Percentiles rank a stretch among this genome's conserved stretches.
These are phyloP conservation scores for Eospalax fontanierii DNA, from an alignment of 2,797 vertebrate species.

Conservation along the genomic window DNA sequence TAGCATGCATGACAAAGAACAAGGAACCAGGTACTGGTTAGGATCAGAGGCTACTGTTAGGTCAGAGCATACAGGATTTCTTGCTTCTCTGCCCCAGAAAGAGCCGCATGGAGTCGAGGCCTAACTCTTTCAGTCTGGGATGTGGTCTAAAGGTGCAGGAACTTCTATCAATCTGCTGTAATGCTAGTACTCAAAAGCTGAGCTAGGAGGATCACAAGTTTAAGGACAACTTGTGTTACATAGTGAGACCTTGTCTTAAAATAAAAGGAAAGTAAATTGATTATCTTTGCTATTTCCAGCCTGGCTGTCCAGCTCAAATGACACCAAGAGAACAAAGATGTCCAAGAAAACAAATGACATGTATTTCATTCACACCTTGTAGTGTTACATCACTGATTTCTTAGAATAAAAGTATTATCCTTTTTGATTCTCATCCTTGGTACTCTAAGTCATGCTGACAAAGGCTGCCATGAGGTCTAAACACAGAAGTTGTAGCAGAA, in stretches of 20 bases:
- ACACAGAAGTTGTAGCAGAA: background rate
- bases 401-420: background rate
- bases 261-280: background rate
- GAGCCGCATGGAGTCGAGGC: background rate
- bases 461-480: background rate
- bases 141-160: background rate
- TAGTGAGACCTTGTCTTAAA: background rate
- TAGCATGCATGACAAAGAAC: too few species aligned
- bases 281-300: background rate
- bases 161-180: background rate
- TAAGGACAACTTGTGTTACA: background rate
- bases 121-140: background rate
- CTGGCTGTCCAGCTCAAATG: background rate
- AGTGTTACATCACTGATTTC: background rate
- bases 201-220: background rate
- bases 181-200: background rate
- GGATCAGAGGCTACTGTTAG: too few species aligned
- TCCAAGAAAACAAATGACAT: background rate
- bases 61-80: background rate
- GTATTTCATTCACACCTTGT: background rate
- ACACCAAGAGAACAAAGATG: background rate
- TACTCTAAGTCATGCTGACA: background rate
- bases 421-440: background rate
- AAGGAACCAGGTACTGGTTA: too few species aligned
- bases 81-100: background rate